These are phyloP conservation scores for Hyppa rectilinea DNA, from an alignment of 2,888 invertebrate genomes.

Conservation along the genomic window DNA sequence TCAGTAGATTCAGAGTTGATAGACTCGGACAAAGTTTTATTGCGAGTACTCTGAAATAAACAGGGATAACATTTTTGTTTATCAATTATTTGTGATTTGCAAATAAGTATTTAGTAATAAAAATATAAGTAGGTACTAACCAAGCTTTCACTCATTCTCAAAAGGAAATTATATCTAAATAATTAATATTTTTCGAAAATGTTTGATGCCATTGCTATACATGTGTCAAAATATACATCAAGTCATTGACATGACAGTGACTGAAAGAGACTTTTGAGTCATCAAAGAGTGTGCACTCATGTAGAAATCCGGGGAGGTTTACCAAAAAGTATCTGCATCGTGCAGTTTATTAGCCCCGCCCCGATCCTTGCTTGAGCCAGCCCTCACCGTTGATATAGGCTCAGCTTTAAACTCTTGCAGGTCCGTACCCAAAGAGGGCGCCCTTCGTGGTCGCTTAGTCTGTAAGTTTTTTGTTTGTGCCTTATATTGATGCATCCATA, in stretches of 20 bases:
- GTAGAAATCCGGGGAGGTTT: not conserved
- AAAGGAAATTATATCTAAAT: constrained; percentile 57
- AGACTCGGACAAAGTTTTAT: constrained; percentile 77
- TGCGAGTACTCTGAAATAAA: constrained; percentile 78
- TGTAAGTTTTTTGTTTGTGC: too few relatives aligned
- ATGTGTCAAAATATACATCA: constrained; percentile 44
- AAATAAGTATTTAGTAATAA: not conserved
- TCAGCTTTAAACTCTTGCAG: too few relatives aligned
- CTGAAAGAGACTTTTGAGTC: not conserved
- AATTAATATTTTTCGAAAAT: constrained; percentile 58
- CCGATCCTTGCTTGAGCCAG: too few relatives aligned
- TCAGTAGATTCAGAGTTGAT: constrained; percentile 75
- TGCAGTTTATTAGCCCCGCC: too few relatives aligned
- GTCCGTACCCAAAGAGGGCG: too few relatives aligned
- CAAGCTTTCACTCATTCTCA: constrained; percentile 80
- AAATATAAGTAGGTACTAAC: constrained; percentile 75
- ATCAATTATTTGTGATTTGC: not conserved
- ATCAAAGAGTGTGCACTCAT: constrained; percentile 6
- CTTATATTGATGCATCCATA: too few relatives aligned
- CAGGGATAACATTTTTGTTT: not conserved
- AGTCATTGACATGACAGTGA: constrained; percentile 3
- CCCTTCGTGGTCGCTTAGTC: too few relatives aligned
- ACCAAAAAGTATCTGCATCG: not conserved
- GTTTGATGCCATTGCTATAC: constrained; percentile 41
- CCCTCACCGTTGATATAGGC: too few relatives aligned